Base-by-base conservation (phyloP, 2,113 vertebrate species). In the Coryphaenoides rupestris region DNA sequence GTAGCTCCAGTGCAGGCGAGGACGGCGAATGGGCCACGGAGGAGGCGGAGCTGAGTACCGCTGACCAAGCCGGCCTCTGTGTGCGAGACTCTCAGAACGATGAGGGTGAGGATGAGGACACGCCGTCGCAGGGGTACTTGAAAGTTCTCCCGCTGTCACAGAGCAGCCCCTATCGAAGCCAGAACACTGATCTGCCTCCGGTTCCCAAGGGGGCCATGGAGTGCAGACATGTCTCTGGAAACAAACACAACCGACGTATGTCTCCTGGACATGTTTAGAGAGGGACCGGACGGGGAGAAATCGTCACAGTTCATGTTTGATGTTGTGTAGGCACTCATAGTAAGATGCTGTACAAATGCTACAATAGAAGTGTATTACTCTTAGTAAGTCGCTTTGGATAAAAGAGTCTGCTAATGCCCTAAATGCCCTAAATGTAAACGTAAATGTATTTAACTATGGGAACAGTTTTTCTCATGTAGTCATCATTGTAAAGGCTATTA, bases 161-260 rank as follows among this genome's bases (percentile, higher is more conserved):
- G 3, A 66, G 21, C 61, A 13, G 16, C 45, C 82, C 87, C 0
- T 89, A 89, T 63, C 66, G 76, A 22, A 75, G 79, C 45, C 87
- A 89, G 65, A 26, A 14, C 3, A 63, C 47, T 6, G 15, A 1
- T 17, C 47, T 3, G 15, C 47, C 47, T 50, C 47, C 5, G 13
- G 47, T 2, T 5, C 47, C 15, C 15, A 9, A 1, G 47, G 3
- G 47, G 15, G 47, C 5, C 47, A 6, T 17, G 3, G 47, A n/a
- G 5, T 17, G 47, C 47, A 50, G 47, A n/a, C 16, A n/a, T 1
- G 15, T 50, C 16, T 5, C 47, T 5, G 15, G 47, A n/a, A 50
- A 50, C 47, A 50, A 50, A 50, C 47, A 50, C 47, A 50, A 16
- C 15, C 47, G 9, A n/a, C 17, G 47, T 50, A 50, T n/a, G 47